These are phyloP conservation scores for Sebastes miniatus DNA, from an alignment of 2,797 vertebrate genomes.

Conservation along the genomic window DNA sequence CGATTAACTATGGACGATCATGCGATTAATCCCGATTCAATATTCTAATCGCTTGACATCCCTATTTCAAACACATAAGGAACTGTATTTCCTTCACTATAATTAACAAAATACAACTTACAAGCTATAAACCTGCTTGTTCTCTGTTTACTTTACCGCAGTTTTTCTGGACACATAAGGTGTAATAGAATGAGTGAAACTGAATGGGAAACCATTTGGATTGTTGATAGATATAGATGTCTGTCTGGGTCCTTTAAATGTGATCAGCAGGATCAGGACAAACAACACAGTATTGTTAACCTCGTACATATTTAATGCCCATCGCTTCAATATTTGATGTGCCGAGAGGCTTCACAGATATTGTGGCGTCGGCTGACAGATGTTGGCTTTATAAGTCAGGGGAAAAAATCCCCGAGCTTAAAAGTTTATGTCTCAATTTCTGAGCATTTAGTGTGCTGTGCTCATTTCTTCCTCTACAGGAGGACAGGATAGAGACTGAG, in stretches of 20 bases:
- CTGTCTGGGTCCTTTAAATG: conserved; percentile 24
- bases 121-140: not conserved
- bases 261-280: conserved; percentile 47
- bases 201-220: not conserved
- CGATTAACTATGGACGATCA: not conserved
- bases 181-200: not conserved
- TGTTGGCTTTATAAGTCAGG: conserved; percentile 5
- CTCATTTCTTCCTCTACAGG: not conserved
- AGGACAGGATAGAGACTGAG: not conserved
- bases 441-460: not conserved
- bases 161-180: not conserved
- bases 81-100: not conserved
- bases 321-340: conserved; percentile 70
- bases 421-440: conserved; percentile 22
- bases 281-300: conserved; percentile 62
- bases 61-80: no score
- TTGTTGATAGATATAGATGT: not conserved
- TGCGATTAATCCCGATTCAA: no score
- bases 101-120: not conserved
- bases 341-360: conserved; percentile 36
- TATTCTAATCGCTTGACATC: no score
- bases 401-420: not conserved
- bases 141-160: not conserved
- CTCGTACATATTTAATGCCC: conserved; percentile 66
- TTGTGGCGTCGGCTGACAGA: conserved; percentile 36